phyloP scores from a whole-genome alignment of 37 sponge, comb jelly and placozoan genomes.

The Ianthella basta region DNA sequence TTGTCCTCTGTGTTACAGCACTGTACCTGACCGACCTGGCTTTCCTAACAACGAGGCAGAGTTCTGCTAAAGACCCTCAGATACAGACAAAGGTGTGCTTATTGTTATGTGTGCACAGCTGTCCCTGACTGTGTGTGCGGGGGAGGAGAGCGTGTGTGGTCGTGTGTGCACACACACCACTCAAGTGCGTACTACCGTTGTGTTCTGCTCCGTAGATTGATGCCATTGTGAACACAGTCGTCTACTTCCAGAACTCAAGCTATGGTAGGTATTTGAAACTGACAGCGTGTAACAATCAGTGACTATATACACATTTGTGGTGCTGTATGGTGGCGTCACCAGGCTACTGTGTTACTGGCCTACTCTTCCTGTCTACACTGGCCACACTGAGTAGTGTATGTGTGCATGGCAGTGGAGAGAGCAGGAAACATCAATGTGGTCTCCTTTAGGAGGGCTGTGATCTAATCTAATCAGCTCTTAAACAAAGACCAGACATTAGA shows the following conservation, averaged over 20 bases:
- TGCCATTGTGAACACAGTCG: slow-evolving; percentile 53
- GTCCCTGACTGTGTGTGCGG: not conserved
- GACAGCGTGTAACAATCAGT: not conserved
- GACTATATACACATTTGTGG: not conserved
- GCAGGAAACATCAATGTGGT: no score
- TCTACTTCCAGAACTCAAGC: slow-evolving; percentile 70
- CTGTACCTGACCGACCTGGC: slow-evolving; percentile 72
- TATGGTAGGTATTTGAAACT: slow-evolving; percentile 49
- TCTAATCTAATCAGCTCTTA: no score
- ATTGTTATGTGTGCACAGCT: not conserved
- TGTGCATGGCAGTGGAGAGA: no score
- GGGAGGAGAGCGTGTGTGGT: no score
- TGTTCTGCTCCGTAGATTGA: slow-evolving; percentile 34
- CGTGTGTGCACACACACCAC: no score
- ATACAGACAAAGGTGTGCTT: not conserved
- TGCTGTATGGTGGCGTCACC: not conserved
- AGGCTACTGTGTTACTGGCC: not conserved
- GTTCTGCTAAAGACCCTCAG: not conserved
- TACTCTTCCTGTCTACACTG: no score
- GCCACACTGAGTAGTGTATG: no score
- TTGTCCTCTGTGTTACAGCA: slow-evolving; percentile 1
- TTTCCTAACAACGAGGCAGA: slow-evolving; percentile 23
- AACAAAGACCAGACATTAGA: no score
- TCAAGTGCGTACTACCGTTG: no score
- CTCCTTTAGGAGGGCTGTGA: no score